Conservation (phyloP, 1,140 invertebrate species). For the Achroia grisella region DNA sequence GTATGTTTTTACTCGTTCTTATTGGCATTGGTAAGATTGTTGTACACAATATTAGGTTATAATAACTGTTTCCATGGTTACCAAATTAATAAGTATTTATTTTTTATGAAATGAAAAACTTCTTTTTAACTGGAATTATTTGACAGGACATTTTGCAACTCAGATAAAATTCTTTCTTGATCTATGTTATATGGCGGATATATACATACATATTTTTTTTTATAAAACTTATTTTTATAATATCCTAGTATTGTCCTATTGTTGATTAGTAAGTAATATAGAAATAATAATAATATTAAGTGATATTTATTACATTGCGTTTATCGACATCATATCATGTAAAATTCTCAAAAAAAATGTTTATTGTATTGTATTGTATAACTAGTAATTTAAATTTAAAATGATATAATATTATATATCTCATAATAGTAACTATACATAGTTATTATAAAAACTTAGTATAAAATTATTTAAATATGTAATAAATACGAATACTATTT, state of each 20-base stretch:
- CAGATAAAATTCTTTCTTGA: no score
- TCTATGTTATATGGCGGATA: no score
- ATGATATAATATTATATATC: background rate
- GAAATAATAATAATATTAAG: background rate
- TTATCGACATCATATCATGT: constrained; percentile 6
- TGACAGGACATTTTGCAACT: no score
- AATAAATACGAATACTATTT: no score
- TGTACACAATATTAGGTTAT: no score
- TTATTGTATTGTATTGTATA: background rate
- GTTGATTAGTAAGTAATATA: background rate
- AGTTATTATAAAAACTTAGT: background rate
- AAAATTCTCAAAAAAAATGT: background rate
- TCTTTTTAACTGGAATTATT: no score
- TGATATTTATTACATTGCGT: constrained; percentile 3
- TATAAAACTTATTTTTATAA: background rate
- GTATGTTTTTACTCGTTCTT: no score
- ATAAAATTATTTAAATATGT: background rate
- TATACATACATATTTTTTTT: no score
- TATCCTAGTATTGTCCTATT: background rate
- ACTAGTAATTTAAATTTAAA: background rate
- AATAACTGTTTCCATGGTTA: no score
- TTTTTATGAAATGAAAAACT: no score
- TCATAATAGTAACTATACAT: background rate
- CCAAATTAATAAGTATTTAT: no score
- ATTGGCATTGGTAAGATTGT: no score